phyloP scores from a whole-genome alignment of 2,888 invertebrate genomes.

The Sarcophaga caerulescens region DNA sequence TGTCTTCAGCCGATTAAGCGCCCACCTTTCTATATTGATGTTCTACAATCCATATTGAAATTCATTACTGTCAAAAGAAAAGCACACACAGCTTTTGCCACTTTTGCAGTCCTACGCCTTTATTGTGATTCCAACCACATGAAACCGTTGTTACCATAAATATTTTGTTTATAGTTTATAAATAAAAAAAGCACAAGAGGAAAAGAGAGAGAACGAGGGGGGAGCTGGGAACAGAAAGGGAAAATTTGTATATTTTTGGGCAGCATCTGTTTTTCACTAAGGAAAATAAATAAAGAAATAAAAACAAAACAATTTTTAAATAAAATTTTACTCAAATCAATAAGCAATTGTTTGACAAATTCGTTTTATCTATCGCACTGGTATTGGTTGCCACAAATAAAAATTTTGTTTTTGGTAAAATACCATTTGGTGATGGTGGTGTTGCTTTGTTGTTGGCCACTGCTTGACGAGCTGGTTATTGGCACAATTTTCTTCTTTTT shows the following conservation, averaged over 20 bases:
- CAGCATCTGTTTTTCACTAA: slow-evolving; percentile 25
- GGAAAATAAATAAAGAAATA: slow-evolving; percentile 12
- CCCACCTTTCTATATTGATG: too few relatives aligned
- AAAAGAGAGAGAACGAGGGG: background rate
- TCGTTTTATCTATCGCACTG: background rate
- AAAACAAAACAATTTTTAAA: background rate
- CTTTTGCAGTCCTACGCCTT: background rate
- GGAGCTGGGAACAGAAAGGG: too few relatives aligned
- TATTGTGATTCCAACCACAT: background rate
- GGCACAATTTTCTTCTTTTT: background rate
- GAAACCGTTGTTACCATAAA: background rate
- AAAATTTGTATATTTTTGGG: slow-evolving; percentile 11
- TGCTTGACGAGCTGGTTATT: background rate
- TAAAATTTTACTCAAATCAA: background rate
- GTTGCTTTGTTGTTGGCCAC: background rate
- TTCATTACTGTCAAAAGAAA: too few relatives aligned
- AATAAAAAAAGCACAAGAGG: background rate
- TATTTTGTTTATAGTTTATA: background rate
- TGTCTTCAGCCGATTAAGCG: too few relatives aligned
- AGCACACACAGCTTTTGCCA: background rate
- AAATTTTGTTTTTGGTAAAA: background rate
- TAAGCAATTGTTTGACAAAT: slow-evolving; percentile 9
- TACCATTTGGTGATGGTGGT: background rate
- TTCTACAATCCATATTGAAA: too few relatives aligned
- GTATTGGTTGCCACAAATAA: background rate